Evolutionary conservation across 30 jellyfish, hydroid and myxozoan species (phyloP).

Genomic region (Aurelia sp.): DNA sequence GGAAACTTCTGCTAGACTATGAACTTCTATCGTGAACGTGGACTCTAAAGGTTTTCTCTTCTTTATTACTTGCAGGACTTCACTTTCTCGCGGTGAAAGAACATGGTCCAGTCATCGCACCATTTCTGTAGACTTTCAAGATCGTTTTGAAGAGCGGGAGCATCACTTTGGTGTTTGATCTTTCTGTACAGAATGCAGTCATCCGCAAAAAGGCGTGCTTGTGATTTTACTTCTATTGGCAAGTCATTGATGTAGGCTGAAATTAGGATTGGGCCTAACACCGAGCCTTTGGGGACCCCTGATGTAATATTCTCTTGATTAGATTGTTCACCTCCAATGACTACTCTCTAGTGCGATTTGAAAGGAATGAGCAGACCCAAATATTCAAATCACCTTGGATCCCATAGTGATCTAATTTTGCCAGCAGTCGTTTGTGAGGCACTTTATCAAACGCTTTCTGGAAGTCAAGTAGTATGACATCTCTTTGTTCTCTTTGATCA

Average conservation of each 20-base stretch:
- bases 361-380: neutral
- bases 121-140: constrained; percentile 23
- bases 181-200: constrained; percentile 17
- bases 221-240: too few relatives aligned
- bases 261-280: neutral
- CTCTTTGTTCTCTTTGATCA: constrained; percentile 24
- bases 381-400: constrained; percentile 6
- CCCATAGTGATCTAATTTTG: constrained; percentile 18
- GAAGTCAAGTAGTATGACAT: constrained; percentile 36
- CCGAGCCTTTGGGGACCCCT: constrained; percentile 5
- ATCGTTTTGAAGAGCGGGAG: constrained; percentile 22
- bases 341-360: neutral
- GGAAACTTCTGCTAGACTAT: too few relatives aligned
- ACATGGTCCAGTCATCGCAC: constrained; percentile 32
- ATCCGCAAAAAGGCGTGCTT: constrained; percentile 25
- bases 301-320: neutral
- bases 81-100: constrained; percentile 27
- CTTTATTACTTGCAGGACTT: constrained; percentile 31
- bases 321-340: neutral
- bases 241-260: too few relatives aligned
- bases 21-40: constrained; percentile 19
- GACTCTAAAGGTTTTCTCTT: constrained; percentile 40
- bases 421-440: too few relatives aligned
- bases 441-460: too few relatives aligned
- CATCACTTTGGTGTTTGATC: neutral